Evolutionary conservation across 2,113 vertebrate genomes (phyloP), one percentile per base, ranked within the genome.

Genomic region (Nestor notabilis): DNA sequence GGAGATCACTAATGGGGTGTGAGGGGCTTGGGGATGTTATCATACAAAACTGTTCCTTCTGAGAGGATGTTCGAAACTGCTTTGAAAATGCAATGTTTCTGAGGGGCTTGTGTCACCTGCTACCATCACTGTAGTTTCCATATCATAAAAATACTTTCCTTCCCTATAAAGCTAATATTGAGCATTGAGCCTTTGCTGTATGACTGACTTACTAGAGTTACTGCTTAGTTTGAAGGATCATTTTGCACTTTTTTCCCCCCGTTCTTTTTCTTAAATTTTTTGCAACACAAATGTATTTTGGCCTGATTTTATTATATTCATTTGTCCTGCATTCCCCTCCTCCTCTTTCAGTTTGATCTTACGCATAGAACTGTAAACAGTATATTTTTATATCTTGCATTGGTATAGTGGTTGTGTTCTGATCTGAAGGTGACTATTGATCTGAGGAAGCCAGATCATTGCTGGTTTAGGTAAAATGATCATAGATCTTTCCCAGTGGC

Each of bases 331-430:
- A 25, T 23, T 90, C 52, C 46, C 35, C 18, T 60, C 19, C 31
- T 79, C 20, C 70, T 46, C 8, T n/a, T 65, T 15, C n/a, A 89
- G 53, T 82, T 85, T 95, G 41, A 53, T 69, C 74, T 93, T 61
- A 65, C 75, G 74, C 31, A 33, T 75, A 11, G 24, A 19, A n/a
- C 52, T 52, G 19, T 74, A 71, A 89, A 41, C 19, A 4, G 13
- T 75, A 9, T 47, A 53, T 89, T 92, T 96, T 64, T 60, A 29
- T 58, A 20, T 63, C 47, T 80, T 84, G 44, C 27, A 24, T 65
- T 2, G 2, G 4, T 72, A 8, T 44, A 35, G 49, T 61, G n/a
- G 4, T 50, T 90, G 20, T 90, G 23, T 61, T 85, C 63, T 85
- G 56, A 60, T 69, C 55, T 61, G 69, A 83, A 91, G 41, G 28